Evolutionary conservation across 2,797 vertebrate genomes (phyloP).

Genomic region (Sternarchorhynchus goeldii): DNA sequence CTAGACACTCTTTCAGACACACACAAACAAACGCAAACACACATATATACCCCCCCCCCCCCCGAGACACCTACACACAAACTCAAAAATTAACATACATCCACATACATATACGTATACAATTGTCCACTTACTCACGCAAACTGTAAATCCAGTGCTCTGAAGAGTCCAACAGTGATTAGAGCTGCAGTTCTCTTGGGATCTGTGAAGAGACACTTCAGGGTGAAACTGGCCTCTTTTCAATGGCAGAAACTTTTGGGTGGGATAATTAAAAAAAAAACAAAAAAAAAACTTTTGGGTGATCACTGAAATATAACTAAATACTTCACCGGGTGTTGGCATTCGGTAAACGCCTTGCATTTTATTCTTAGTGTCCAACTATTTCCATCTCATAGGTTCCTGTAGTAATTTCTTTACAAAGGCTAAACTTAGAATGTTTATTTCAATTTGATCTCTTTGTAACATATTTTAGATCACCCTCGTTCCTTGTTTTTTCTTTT

Average conservation of each 20-base stretch:
- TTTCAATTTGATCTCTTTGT: neutral
- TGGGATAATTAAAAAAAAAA: slow-evolving; percentile 82
- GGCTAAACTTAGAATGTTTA: no score
- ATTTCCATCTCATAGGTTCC: slow-evolving; percentile 11
- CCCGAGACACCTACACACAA: slow-evolving; percentile 1
- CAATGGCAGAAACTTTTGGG: slow-evolving; percentile 55
- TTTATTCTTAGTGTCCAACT: neutral
- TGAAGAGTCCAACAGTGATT: slow-evolving; percentile 7
- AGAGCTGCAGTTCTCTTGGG: slow-evolving; percentile 52
- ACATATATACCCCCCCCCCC: slow-evolving; percentile 6
- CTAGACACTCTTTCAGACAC: slow-evolving; percentile 67
- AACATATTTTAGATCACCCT: neutral
- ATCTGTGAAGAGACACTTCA: slow-evolving; percentile 52
- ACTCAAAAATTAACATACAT: slow-evolving; percentile 10
- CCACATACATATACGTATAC: slow-evolving; percentile 14
- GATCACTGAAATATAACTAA: slow-evolving; percentile 72
- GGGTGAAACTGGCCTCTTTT: slow-evolving; percentile 78
- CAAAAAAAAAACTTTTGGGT: slow-evolving; percentile 78
- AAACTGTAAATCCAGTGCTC: slow-evolving; percentile 56
- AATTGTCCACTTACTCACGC: slow-evolving; percentile 25
- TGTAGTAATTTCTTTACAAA: neutral
- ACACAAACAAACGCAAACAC: slow-evolving; percentile 16
- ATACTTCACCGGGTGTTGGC: neutral
- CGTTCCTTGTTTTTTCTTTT: neutral
- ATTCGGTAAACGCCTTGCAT: neutral